Percentiles rank a stretch among this genome's conserved stretches.
Evolutionary conservation across 2,888 invertebrate species (phyloP).

Genomic region (Nomada fabriciana): DNA sequence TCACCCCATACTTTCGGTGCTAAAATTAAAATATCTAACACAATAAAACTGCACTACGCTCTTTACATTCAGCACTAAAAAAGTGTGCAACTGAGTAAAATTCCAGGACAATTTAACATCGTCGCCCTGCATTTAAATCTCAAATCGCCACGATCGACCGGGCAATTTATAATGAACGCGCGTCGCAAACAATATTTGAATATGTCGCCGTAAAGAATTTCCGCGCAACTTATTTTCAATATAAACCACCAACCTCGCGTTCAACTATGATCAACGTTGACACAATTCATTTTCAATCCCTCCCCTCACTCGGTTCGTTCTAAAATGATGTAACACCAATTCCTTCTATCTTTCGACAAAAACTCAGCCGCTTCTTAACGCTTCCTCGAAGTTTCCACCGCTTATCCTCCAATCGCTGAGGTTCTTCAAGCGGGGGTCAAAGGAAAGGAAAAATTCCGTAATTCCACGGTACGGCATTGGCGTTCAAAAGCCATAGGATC

Average conservation of each 20-base stretch:
- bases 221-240: background rate
- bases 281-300: background rate
- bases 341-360: background rate
- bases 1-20: background rate
- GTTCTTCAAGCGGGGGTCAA: background rate
- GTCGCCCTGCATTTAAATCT: no score
- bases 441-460: conserved; percentile 4
- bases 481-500: conserved; percentile 37
- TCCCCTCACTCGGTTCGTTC: no score
- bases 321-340: no score
- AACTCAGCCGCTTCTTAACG: background rate
- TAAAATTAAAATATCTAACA: background rate
- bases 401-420: background rate
- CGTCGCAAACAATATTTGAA: background rate
- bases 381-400: background rate
- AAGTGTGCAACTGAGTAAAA: background rate
- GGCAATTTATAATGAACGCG: no score
- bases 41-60: background rate
- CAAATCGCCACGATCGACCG: no score
- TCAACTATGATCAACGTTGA: no score
- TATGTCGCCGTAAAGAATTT: no score
- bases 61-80: background rate
- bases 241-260: no score
- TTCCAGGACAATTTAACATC: no score
- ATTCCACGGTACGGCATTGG: conserved; percentile 5